Evolutionary conservation across 2,797 vertebrate genomes (phyloP).

Genomic region (Pygocentrus nattereri): DNA sequence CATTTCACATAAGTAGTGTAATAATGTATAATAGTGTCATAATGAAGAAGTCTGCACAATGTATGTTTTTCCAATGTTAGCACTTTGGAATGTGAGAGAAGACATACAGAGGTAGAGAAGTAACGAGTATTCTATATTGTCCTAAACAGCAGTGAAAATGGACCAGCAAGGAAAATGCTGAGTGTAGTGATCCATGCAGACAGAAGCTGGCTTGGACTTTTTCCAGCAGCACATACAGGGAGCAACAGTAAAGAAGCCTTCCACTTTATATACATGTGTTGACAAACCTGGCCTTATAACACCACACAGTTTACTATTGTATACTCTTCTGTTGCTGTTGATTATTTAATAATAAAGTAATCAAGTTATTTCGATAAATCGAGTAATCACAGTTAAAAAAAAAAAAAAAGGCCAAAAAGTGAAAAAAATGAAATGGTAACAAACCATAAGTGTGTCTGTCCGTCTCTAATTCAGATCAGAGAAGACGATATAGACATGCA

Average conservation of each 20-base stretch:
- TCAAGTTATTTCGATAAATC: not conserved
- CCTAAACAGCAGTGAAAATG: not conserved
- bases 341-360: not conserved
- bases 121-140: constrained; percentile 1
- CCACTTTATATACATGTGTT: constrained; percentile 30
- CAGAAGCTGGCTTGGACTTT: constrained; percentile 28
- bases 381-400: not conserved
- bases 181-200: constrained; percentile 42
- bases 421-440: too few relatives aligned
- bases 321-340: not conserved
- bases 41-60: too few relatives aligned
- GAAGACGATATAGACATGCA: too few relatives aligned
- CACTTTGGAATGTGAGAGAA: constrained; percentile 6
- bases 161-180: constrained; percentile 1
- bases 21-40: too few relatives aligned
- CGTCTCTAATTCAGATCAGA: too few relatives aligned
- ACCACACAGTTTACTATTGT: constrained; percentile 16
- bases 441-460: too few relatives aligned
- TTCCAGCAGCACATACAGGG: constrained; percentile 37
- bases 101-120: not conserved
- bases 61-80: not conserved
- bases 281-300: constrained; percentile 18
- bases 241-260: constrained; percentile 9
- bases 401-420: too few relatives aligned
- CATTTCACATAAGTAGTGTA: not conserved